phyloP scores from a whole-genome alignment of 2,888 invertebrate species.

The Xylota sylvarum region DNA sequence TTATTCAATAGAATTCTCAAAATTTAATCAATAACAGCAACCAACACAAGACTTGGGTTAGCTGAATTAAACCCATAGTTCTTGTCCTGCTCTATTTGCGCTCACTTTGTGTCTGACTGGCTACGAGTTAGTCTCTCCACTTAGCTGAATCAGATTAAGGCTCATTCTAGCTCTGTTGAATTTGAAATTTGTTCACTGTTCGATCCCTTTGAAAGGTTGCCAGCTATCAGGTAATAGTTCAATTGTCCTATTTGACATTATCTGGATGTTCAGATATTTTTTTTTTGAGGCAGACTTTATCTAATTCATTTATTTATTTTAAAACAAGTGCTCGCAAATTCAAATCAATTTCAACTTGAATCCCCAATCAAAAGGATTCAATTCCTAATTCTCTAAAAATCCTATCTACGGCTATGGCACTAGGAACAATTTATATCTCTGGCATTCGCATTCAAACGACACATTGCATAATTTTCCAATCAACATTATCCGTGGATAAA shows the following conservation, averaged over 20 bases:
- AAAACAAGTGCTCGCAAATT: conserved; percentile 55
- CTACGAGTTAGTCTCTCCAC: no score
- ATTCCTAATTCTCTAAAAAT: conserved; percentile 59
- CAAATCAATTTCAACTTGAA: conserved; percentile 69
- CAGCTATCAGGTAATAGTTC: background rate
- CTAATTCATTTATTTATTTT: conserved; percentile 46
- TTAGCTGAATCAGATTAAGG: no score
- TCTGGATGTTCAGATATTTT: background rate
- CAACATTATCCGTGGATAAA: conserved; percentile 76
- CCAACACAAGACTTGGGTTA: no score
- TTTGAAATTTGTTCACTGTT: no score
- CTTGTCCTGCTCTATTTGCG: no score
- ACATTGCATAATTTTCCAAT: conserved; percentile 77
- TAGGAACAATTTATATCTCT: conserved; percentile 66
- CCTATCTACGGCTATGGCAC: conserved; percentile 27
- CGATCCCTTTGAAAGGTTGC: background rate
- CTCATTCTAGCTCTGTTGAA: no score
- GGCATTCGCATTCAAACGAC: conserved; percentile 66
- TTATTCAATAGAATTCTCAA: no score
- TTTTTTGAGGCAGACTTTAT: background rate
- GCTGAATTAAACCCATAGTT: no score
- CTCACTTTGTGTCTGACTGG: no score
- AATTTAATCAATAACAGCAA: no score
- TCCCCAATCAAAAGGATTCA: conserved; percentile 65
- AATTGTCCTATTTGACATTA: no score